phyloP scores from a whole-genome alignment of 1,140 invertebrate species.

The Dufourea novaeangliae region DNA sequence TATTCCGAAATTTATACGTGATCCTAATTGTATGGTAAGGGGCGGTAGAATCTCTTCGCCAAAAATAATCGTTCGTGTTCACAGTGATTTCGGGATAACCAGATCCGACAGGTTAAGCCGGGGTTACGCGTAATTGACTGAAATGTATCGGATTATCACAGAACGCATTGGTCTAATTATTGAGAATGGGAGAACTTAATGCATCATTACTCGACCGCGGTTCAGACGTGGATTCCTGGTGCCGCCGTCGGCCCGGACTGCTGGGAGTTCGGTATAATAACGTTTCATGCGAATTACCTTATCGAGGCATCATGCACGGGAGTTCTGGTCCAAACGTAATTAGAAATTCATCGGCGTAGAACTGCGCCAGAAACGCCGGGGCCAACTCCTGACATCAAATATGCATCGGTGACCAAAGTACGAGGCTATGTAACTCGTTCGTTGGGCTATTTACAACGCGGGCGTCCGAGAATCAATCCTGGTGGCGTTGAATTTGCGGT shows the following conservation, averaged over 20 bases:
- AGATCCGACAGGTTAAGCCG: background rate
- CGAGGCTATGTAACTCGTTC: background rate
- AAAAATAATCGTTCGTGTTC: background rate
- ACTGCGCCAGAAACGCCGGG: background rate
- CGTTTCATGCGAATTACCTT: constrained; percentile 16
- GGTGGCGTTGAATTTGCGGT: background rate
- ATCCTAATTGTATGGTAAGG: no score
- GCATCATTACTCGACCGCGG: constrained; percentile 28
- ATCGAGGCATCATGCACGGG: constrained; percentile 4
- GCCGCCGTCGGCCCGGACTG: background rate
- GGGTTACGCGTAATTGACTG: background rate
- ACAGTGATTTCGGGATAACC: background rate
- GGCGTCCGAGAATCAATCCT: background rate
- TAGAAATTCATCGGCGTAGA: constrained; percentile 1
- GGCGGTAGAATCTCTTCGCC: no score
- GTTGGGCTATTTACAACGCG: background rate
- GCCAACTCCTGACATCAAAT: background rate
- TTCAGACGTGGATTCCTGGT: background rate
- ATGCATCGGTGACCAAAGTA: background rate
- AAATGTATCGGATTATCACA: background rate
- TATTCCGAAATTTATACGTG: no score
- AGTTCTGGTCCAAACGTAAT: background rate
- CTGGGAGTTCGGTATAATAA: constrained; percentile 14
- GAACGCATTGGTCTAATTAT: constrained; percentile 30
- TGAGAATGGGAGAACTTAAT: constrained; percentile 27